Evolutionary conservation across 2,797 vertebrate genomes (phyloP), one percentile per base, ranked within the genome.

Genomic region (Ara ararauna): DNA sequence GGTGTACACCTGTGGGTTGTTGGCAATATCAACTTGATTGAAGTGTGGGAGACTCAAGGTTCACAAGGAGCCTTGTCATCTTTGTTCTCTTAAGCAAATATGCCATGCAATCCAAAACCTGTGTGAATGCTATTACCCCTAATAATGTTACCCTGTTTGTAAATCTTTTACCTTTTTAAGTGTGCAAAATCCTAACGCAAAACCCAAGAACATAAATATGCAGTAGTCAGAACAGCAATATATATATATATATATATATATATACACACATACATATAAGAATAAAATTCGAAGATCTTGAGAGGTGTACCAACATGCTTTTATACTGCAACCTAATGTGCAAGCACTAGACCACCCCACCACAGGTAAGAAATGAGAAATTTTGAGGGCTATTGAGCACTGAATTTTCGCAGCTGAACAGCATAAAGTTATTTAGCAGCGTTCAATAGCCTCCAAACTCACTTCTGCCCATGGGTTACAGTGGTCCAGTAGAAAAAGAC

Each of bases 291-390:
- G 76, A 91, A 81, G 86, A 92, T 61, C 92, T 79, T 94, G 53
- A 97, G 93, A 93, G 85, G 94, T 27, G 20, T 88, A 92, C 83
- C 84, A 91, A 73, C 64, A 70, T 68, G 88, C 79, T 91, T 96
- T 91, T 94, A 85, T 92, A 95, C 44, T 70, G 82, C 20, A 51
- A 93, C 90, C 94, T 96, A 93, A 97, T 27, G 34, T 77, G 62
- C 95, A 92, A 95, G 94, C 73, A 88, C 90, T 74, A 96, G 93
- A 93, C 85, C 26, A 88, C 72, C 66, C 97, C 97, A 96, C 97
- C 96, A 97, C 96, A 97, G 97, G 96, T 91, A 97, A 97, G 96
- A 97, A 97, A 97, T 97, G 97, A 97, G 97, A 98, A 98, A 98
- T 97, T 97, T 95, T 97, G 96, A 98, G 97, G 97, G 97, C 96